Conservation (phyloP, 2,888 invertebrate species). For the Meiosimyza platycephala region DNA sequence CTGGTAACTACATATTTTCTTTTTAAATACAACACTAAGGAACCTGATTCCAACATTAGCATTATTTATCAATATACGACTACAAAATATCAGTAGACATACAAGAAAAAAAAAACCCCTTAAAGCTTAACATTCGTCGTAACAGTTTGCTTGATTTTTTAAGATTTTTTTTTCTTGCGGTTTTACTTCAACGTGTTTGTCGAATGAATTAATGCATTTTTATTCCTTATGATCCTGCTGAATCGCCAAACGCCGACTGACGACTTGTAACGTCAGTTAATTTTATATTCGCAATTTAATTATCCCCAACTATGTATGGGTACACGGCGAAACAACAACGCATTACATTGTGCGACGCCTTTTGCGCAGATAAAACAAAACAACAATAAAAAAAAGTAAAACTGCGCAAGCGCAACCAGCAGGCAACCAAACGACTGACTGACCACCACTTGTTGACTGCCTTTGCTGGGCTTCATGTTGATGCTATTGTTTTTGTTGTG, state of each 20-base stretch:
- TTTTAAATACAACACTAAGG: too few relatives aligned
- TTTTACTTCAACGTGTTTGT: not conserved
- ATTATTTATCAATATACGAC: slow-evolving; percentile 16
- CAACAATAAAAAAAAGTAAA: not conserved
- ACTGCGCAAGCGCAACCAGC: slow-evolving; percentile 22
- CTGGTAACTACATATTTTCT: too few relatives aligned
- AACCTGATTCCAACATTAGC: not conserved
- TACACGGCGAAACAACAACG: not conserved
- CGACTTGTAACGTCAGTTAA: slow-evolving; percentile 20
- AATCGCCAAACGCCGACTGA: not conserved
- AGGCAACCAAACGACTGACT: slow-evolving; percentile 3
- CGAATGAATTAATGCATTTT: not conserved
- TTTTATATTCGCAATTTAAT: slow-evolving; percentile 33
- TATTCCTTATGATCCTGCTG: slow-evolving; percentile 19
- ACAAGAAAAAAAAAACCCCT: not conserved
- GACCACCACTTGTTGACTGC: slow-evolving; percentile 1
- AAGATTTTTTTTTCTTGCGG: slow-evolving; percentile 11
- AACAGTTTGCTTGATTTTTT: not conserved
- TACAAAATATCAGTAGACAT: not conserved
- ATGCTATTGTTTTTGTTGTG: slow-evolving; percentile 11
- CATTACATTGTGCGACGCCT: slow-evolving; percentile 14
- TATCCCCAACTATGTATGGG: not conserved
- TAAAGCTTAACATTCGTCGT: not conserved
- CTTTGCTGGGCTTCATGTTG: not conserved
- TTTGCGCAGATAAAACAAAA: slow-evolving; percentile 5